Evolutionary conservation across 92 coral and sea anemone species (phyloP).

Genomic region (Nematostella vectensis): DNA sequence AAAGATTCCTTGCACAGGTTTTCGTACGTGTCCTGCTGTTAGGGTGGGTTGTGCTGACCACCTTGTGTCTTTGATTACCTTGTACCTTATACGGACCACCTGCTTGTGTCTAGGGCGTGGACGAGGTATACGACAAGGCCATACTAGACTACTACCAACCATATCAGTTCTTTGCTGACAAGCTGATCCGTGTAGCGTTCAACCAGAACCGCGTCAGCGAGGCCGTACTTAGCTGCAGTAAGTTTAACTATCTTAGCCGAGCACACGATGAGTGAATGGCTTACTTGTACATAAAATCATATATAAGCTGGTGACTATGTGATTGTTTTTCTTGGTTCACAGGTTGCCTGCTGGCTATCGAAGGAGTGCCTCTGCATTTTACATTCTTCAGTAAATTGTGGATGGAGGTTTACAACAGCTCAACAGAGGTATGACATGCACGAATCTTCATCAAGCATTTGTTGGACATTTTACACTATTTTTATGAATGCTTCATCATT

Average conservation of each 20-base stretch:
- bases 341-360: conserved; percentile 95
- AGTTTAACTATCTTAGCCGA: no score
- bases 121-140: conserved; percentile 75
- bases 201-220: conserved; percentile 79
- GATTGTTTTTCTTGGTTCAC: no score
- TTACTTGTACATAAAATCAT: no score
- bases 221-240: conserved; percentile 71
- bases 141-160: conserved; percentile 71
- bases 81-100: no score
- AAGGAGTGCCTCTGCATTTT: conserved; percentile 84
- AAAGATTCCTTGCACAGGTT: no score
- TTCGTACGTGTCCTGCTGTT: no score
- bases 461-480: not conserved
- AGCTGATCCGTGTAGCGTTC: conserved; percentile 77
- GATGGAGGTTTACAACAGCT: conserved; percentile 90
- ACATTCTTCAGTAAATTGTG: conserved; percentile 84
- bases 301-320: no score
- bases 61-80: no score
- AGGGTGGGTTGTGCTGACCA: no score
- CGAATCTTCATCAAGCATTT: not conserved
- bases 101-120: conserved; percentile 97
- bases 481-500: no score
- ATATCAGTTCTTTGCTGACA: conserved; percentile 88
- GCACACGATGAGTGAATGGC: no score
- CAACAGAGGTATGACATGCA: conserved; percentile 75